Percentiles rank a stretch among this genome's conserved stretches.
Evolutionary conservation across 2,888 invertebrate species (phyloP).

Genomic region (Amiota communis): DNA sequence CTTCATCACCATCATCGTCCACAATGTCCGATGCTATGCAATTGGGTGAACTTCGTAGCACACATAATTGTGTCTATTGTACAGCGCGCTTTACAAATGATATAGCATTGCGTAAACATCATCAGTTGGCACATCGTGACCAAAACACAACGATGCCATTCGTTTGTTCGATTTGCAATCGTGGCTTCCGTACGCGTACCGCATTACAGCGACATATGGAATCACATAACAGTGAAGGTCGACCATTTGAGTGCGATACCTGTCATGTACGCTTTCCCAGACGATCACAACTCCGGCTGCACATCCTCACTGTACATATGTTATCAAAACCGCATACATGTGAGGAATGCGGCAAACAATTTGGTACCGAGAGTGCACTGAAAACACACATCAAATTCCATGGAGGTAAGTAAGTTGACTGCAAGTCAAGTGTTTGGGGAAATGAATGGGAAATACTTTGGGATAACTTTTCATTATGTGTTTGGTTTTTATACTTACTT

Average conservation of each 20-base stretch:
- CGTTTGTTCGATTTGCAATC: slow-evolving; percentile 66
- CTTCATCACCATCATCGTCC: slow-evolving; percentile 59
- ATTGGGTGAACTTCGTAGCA: slow-evolving; percentile 52
- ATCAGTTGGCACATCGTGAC: slow-evolving; percentile 62
- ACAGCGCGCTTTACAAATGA: slow-evolving; percentile 65
- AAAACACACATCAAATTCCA: slow-evolving; percentile 68
- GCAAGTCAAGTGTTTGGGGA: no score
- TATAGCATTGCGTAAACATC: slow-evolving; percentile 65
- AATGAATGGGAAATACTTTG: no score
- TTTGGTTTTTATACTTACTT: neutral
- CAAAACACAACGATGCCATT: slow-evolving; percentile 58
- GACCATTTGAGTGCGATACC: slow-evolving; percentile 66
- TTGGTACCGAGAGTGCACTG: slow-evolving; percentile 68
- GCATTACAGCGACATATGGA: slow-evolving; percentile 70
- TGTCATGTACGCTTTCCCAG: slow-evolving; percentile 67
- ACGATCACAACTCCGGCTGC: slow-evolving; percentile 65
- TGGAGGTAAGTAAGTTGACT: slow-evolving; percentile 58
- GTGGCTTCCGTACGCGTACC: slow-evolving; percentile 65
- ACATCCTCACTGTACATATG: slow-evolving; percentile 68
- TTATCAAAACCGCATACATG: slow-evolving; percentile 66
- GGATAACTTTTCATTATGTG: neutral
- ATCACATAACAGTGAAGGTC: slow-evolving; percentile 66
- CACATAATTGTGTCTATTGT: slow-evolving; percentile 62
- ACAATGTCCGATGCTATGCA: slow-evolving; percentile 47
- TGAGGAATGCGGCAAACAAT: slow-evolving; percentile 67